Evolutionary conservation across 2,888 invertebrate species (phyloP).

Genomic region (Chymomyza caudatula): DNA sequence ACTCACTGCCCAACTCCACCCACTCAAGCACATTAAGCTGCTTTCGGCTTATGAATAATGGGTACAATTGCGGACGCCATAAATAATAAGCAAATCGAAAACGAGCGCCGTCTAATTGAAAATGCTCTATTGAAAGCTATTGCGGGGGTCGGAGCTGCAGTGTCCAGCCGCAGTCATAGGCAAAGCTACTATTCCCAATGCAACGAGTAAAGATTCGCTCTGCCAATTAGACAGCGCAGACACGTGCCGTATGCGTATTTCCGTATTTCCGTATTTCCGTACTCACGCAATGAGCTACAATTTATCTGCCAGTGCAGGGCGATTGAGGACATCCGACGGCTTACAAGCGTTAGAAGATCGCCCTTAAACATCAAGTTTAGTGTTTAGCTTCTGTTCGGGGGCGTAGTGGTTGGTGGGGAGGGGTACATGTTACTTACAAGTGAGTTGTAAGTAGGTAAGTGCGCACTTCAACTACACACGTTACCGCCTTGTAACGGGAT

Average conservation of each 20-base stretch:
- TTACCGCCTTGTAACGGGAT: conserved; percentile 45
- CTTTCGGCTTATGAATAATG: conserved; percentile 67
- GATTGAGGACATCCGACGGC: conserved; percentile 65
- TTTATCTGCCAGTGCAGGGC: conserved; percentile 39
- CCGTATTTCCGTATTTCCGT: conserved; percentile 14
- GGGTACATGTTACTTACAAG: neutral
- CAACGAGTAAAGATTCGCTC: conserved; percentile 51
- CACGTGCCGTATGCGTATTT: conserved; percentile 68
- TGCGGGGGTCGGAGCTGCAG: neutral
- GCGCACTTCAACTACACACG: conserved; percentile 67
- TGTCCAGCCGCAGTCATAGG: conserved; percentile 43
- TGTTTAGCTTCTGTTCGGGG: neutral
- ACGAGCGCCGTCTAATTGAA: conserved; percentile 67
- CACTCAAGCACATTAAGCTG: conserved; percentile 48
- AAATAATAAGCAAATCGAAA: conserved; percentile 70
- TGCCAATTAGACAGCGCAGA: conserved; percentile 67
- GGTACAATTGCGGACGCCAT: conserved; percentile 64
- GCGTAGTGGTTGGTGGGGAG: neutral
- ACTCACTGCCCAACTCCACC: conserved; percentile 20
- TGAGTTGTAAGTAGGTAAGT: conserved; percentile 42
- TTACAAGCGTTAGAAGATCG: conserved; percentile 54
- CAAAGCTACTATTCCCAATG: too few relatives aligned
- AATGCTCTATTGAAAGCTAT: conserved; percentile 41
- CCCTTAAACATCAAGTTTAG: neutral
- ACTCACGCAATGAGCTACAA: conserved; percentile 55